Conservation (phyloP, 2,888 invertebrate genomes). For the Piscicola geometra region DNA sequence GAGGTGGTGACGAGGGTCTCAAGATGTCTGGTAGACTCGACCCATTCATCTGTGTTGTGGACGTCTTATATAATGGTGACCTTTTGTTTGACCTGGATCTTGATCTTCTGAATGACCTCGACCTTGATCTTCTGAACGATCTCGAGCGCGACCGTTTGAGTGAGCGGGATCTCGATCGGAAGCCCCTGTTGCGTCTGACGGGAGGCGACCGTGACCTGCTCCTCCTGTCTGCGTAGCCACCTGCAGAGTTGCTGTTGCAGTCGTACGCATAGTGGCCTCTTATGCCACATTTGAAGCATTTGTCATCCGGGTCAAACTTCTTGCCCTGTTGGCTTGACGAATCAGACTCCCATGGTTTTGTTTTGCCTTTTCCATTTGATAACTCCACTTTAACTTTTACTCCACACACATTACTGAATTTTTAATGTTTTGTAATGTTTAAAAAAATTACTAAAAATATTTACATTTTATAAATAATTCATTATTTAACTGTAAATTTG, state of each 20-base stretch:
- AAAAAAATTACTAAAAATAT: no score
- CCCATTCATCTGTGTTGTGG: no score
- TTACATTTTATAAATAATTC: no score
- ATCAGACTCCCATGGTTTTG: neutral
- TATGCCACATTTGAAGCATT: conserved; percentile 89
- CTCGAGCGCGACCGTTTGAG: no score
- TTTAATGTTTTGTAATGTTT: no score
- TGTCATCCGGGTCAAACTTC: conserved; percentile 81
- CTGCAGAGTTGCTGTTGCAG: conserved; percentile 59
- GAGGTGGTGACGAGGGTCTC: no score
- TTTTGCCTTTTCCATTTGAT: neutral
- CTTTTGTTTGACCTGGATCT: neutral
- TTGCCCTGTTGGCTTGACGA: conserved; percentile 47
- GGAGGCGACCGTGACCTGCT: neutral
- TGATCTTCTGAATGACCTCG: neutral
- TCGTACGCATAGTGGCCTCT: conserved; percentile 88
- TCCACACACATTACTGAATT: neutral
- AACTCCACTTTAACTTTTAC: neutral
- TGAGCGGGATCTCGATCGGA: no score
- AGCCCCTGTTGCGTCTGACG: no score
- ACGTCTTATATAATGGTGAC: no score
- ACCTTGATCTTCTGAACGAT: conserved; percentile 6
- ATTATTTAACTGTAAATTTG: no score
- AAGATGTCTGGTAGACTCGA: no score
- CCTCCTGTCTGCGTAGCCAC: neutral